Evolutionary conservation across 2,888 invertebrate genomes (phyloP), one percentile per base, ranked within the genome.

Genomic region (Bellardia pandia): DNA sequence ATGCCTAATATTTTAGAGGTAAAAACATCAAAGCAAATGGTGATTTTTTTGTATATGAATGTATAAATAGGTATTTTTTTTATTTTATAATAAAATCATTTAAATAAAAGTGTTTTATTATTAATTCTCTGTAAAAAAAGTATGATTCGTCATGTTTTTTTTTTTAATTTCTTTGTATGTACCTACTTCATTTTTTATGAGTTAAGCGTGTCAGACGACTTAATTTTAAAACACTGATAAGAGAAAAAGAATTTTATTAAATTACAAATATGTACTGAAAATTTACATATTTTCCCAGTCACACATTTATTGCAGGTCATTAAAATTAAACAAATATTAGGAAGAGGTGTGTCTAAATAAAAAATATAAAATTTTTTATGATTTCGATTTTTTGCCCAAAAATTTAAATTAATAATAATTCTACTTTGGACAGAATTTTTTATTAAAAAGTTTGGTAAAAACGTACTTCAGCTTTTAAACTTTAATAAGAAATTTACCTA

Each of bases 91-190:
- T 68, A 81, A 81, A 75, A 42, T 85, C 42, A 80, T 79, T 84
- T 80, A 80, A 72, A 79, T 81, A 62, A 66, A 66, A 9, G 40
- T 64, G 40, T 60, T 53, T 45, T 56, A 56, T 68, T 37, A 51
- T 60, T 71, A 40, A 40, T 71, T 78, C 13, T 16, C 6, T 13
- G 8, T 23, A 68, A 66, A 72, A 33, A 64, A 69, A 14, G 86
- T 88, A 89, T 90, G 89, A 90, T 90, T 90, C 90, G 89, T 83
- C 77, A 83, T 56, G 11, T 37, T 71, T 76, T 14, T 48, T 89
- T 58, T 33, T 2, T 13, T 16, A 88, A 89, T 88, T 86, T 62
- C 42, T 71, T 56, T 53, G 51, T 72, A 78, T n/a, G 23, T 23
- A 23, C n/a, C n/a, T n/a, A n/a, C 23, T 23, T 6, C 40, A n/a